Percentiles rank a stretch among this genome's conserved stretches.
These are phyloP conservation scores for Thelaira solivaga DNA, from an alignment of 2,888 invertebrate species.

Conservation along the genomic window DNA sequence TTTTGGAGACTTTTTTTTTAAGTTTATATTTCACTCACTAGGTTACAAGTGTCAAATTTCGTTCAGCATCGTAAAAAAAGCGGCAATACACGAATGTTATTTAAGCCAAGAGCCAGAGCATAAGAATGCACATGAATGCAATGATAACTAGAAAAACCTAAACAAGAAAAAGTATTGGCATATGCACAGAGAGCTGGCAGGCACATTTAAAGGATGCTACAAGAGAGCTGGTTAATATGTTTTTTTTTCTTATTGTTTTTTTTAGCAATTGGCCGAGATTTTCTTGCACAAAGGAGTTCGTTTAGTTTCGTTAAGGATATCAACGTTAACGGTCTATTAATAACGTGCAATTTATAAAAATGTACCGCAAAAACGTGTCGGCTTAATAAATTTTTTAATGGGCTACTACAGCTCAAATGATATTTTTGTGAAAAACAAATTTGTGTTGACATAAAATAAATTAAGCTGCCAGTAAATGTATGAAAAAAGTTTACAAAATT, in stretches of 20 bases:
- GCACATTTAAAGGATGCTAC: not conserved
- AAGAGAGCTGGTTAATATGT: constrained; percentile 45
- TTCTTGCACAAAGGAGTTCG: constrained; percentile 64
- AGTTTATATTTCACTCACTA: constrained; percentile 50
- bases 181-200: not conserved
- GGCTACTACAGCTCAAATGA: constrained; percentile 6
- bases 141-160: not conserved
- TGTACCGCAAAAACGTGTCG: constrained; percentile 46
- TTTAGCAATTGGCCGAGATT: constrained; percentile 65
- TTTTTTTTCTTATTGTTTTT: too few relatives aligned
- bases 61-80: constrained; percentile 53
- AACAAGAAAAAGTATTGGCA: too few relatives aligned
- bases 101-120: not conserved
- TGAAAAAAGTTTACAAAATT: too few relatives aligned
- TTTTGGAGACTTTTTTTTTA: constrained; percentile 44
- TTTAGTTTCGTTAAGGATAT: constrained; percentile 68
- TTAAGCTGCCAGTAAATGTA: too few relatives aligned
- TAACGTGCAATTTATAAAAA: constrained; percentile 29
- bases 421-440: constrained; percentile 10
- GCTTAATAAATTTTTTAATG: constrained; percentile 40
- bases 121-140: constrained; percentile 12
- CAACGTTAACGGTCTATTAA: constrained; percentile 65
- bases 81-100: constrained; percentile 35
- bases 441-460: not conserved
- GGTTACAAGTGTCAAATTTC: constrained; percentile 61